Base-by-base conservation (phyloP, 2,113 vertebrate genomes). In the Nesoenas mayeri region DNA sequence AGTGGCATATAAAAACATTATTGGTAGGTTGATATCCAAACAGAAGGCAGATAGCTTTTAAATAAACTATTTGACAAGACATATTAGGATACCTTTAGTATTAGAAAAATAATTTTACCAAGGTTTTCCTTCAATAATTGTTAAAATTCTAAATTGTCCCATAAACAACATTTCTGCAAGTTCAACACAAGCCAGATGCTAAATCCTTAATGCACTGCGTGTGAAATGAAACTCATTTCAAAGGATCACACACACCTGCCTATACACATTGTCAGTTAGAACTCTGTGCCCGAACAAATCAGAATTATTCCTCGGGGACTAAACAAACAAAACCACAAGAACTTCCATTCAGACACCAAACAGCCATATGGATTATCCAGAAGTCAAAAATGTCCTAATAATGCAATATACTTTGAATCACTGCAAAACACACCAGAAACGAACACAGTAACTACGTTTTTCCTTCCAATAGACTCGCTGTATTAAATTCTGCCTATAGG, bases 141-240 rank as follows among this genome's bases (percentile, higher is more conserved):
- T 62, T 85, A 83, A 57, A 71, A 75, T 65, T 75, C 57, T 79
- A 44, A 72, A 50, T 64, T 70, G 67, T 64, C 86, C 79, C 38
- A 81, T 79, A 84, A 92, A 85, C n/a, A 47, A 65, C n/a, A 81
- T 66, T 93, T 80, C 85, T 95, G 25, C 70, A 79, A 92, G 70
- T 42, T 93, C 64, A 70, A 79, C 34, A 64, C 21, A 64, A 86
- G 75, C 47, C 90, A 94, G 72, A 74, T 60, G 38, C 53, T 86
- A 91, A 88, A 91, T 67, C 75, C 60, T 88, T 74, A 79, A 78
- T 26, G 53, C 1, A 58, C 19, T 29, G 34, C 31, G 58, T 16
- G 65, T 61, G 54, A 92, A 91, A 69, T 26, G n/a, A 95, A 92
- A 88, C 57, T 57, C 44, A 53, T 82, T 95, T 84, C 77, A 78